Base-by-base conservation (phyloP, 2,888 invertebrate genomes). In the Agapostemon virescens region DNA sequence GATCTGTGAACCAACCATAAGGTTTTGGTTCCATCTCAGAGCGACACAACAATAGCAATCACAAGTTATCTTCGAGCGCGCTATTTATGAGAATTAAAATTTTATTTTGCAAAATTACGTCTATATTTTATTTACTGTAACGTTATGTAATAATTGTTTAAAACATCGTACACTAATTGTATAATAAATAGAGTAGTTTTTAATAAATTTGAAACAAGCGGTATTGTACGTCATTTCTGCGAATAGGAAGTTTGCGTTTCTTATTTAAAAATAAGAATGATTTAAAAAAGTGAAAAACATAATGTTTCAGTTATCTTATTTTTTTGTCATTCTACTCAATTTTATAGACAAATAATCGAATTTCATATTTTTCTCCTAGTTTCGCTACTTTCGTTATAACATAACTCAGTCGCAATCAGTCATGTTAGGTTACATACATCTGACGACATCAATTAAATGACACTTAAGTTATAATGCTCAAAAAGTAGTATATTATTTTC, bases 401-500 rank as follows among this genome's bases (percentile, higher is more conserved):
- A n/a, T n/a, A n/a, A n/a, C n/a, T n/a, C n/a, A n/a, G n/a, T n/a
- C n/a, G 49, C 11, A 36, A 4, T 49, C 63, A 63, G 20, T 33
- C 63, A 63, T 63, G 63, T 63, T 63, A 13, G 36, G n/a, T 13
- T n/a, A 63, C 36, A 13, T 36, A 6, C 36, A 13, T 11, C 36
- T 13, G 4, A 36, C 6, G 36, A 33, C 36, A 36, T n/a, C n/a
- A 33, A 61, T 33, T 33, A 61, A 61, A 11, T 36, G 2, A 58
- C 9, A 52, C 5, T 20, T 49, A 20, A 61, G n/a, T 61, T 3
- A 33, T 36, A 61, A 36, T 63, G 63, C 13, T 20, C 5, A 63
- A 63, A 33, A 77, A 58, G 13, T 72, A 77, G 30, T 69, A 42
- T 23, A 30, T 33, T 49, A 58, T 49, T 58, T 36, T 69, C 45